Conservation (phyloP, 2,113 vertebrate genomes). For the Pongo abelii region DNA sequence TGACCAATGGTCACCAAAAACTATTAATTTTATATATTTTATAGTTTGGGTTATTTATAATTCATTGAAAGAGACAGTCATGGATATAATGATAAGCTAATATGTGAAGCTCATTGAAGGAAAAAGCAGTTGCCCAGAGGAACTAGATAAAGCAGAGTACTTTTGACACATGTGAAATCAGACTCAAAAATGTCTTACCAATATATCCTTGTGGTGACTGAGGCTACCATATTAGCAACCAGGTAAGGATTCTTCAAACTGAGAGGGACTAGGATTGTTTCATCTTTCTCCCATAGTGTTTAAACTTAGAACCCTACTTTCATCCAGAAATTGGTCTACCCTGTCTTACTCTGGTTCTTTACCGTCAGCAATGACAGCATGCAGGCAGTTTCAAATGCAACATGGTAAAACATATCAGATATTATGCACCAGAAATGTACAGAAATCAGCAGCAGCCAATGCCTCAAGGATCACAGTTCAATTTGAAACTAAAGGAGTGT, state of each 20-base stretch:
- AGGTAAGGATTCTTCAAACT: too few species aligned
- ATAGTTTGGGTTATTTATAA: not conserved
- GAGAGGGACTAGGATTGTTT: not conserved
- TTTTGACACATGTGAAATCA: not conserved
- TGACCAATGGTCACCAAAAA: not conserved
- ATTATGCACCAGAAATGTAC: not conserved
- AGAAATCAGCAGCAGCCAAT: not conserved
- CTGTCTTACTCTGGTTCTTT: not conserved
- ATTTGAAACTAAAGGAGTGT: not conserved
- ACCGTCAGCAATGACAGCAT: not conserved
- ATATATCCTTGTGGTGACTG: not conserved
- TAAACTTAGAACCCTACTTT: too few species aligned
- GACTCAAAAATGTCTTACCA: not conserved
- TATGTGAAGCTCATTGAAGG: not conserved
- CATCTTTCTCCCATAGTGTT: accelerated
- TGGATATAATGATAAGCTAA: not conserved
- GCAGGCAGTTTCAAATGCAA: not conserved
- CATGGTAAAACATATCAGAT: not conserved
- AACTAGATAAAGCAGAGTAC: not conserved
- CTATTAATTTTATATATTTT: not conserved
- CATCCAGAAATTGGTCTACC: not conserved
- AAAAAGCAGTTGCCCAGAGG: not conserved
- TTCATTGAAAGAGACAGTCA: not conserved
- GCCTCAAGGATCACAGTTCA: not conserved
- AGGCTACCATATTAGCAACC: not conserved